phyloP scores from a whole-genome alignment of 2,113 vertebrate genomes.

The Globicephala melas region DNA sequence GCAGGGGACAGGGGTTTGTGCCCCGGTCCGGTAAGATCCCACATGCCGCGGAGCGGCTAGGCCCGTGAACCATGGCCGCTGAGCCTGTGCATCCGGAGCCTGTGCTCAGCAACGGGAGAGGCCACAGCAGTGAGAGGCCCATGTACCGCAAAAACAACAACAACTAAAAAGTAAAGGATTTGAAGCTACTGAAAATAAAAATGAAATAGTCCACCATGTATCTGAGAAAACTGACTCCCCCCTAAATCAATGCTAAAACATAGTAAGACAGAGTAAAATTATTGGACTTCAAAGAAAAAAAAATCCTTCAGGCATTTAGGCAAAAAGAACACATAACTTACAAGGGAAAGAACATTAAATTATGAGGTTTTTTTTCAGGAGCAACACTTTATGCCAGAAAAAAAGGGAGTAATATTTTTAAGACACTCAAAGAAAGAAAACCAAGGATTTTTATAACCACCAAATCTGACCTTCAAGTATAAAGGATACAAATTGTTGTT shows the following conservation, averaged over 20 bases:
- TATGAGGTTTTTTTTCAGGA: not conserved
- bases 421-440: not conserved
- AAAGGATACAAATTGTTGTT: not conserved
- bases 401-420: not conserved
- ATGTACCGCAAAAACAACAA: too few species aligned
- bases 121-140: too few species aligned
- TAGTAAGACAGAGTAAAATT: not conserved
- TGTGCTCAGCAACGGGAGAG: too few species aligned
- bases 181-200: not conserved
- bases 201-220: not conserved
- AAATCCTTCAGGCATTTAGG: not conserved
- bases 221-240: not conserved
- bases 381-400: not conserved
- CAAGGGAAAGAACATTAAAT: not conserved
- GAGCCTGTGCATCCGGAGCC: too few species aligned
- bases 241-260: not conserved
- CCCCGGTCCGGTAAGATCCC: too few species aligned
- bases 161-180: not conserved
- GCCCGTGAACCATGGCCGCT: too few species aligned
- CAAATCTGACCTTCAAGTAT: not conserved
- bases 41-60: too few species aligned
- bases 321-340: not conserved
- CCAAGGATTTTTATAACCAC: not conserved
- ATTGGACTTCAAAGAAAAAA: not conserved
- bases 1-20: too few species aligned